Evolutionary conservation across 2,888 invertebrate species (phyloP).

Genomic region (Hemaris fuciformis): DNA sequence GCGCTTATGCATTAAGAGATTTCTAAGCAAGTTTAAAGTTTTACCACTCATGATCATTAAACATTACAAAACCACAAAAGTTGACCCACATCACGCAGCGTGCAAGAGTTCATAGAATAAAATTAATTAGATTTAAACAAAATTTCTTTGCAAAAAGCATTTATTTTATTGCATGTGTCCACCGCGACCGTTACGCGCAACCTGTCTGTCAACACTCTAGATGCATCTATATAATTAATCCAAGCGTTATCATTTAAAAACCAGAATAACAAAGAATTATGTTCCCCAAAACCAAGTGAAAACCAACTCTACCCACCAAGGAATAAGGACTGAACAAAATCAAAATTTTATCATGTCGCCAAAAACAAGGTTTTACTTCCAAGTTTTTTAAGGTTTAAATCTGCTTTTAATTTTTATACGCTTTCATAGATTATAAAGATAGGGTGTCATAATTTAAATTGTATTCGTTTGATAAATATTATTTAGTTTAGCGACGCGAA

Average conservation of each 20-base stretch:
- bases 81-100: slow-evolving; percentile 34
- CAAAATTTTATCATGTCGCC: background rate
- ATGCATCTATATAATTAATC: slow-evolving; percentile 75
- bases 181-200: slow-evolving; percentile 32
- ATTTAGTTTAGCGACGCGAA: slow-evolving; percentile 26
- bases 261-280: slow-evolving; percentile 1
- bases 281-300: background rate
- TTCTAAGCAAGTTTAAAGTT: background rate
- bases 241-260: slow-evolving; percentile 4
- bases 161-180: slow-evolving; percentile 45
- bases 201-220: slow-evolving; percentile 48
- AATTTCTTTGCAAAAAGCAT: slow-evolving; percentile 25
- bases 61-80: slow-evolving; percentile 8
- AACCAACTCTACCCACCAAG: background rate
- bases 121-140: slow-evolving; percentile 34
- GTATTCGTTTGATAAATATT: slow-evolving; percentile 30
- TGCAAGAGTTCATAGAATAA: slow-evolving; percentile 46
- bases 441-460: slow-evolving; percentile 48
- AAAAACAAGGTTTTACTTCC: background rate
- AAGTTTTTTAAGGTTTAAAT: slow-evolving; percentile 28
- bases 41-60: background rate
- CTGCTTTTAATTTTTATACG: slow-evolving; percentile 32
- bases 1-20: background rate
- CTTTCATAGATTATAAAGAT: slow-evolving; percentile 47
- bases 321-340: background rate